Evolutionary conservation across 2,888 invertebrate species (phyloP).

Genomic region (Bombylius discolor): DNA sequence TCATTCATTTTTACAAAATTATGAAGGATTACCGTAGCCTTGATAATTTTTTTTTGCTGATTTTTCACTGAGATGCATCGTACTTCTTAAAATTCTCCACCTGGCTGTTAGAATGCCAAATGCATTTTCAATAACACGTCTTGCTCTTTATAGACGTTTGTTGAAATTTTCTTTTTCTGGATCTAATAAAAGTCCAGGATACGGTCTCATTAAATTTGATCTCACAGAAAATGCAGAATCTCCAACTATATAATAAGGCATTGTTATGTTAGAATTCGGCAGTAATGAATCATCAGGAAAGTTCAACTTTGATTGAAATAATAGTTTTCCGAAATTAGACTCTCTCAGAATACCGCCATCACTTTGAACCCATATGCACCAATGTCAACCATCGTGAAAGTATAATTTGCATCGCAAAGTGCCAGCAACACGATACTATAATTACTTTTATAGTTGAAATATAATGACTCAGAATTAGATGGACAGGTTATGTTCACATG

Average conservation of each 20-base stretch:
- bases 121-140: too few species aligned
- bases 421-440: neutral
- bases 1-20: constrained; percentile 7
- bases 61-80: constrained; percentile 5
- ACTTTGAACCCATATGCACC: neutral
- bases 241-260: constrained; percentile 7
- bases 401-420: neutral
- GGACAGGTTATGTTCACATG: neutral
- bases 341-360: neutral
- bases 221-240: constrained; percentile 8
- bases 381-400: neutral
- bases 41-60: constrained; percentile 8
- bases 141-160: constrained; percentile 5
- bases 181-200: constrained; percentile 1
- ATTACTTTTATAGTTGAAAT: neutral
- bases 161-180: constrained; percentile 4
- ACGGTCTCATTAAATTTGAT: constrained; percentile 4
- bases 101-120: constrained; percentile 8
- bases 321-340: neutral
- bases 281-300: neutral
- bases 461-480: neutral
- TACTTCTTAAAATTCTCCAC: constrained; percentile 8
- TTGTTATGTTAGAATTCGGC: neutral
- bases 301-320: neutral
- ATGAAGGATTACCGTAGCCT: constrained; percentile 7